Evolutionary conservation across 92 coral and sea anemone genomes (phyloP), one percentile per base, ranked within the genome.

Genomic region (Epizoanthus illoricatus): DNA sequence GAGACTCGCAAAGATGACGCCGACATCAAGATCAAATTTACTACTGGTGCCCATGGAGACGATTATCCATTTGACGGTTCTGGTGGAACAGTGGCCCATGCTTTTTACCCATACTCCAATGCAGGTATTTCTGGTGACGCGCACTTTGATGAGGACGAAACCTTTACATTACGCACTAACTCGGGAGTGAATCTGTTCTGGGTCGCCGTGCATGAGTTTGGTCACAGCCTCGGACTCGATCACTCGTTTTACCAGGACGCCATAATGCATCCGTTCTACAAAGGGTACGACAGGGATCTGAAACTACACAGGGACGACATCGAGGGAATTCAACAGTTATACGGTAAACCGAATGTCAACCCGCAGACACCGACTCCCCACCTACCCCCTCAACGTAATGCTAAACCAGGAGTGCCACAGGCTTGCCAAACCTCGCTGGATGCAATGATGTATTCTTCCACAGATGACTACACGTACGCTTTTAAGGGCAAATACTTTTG

Each of bases 81-180:
- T 12, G 92, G 94, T 0, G 89, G 90, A 16, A 90, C 89, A 2
- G 84, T 92, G 8, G 97, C 97, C 13, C 97, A 92, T 65, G 97
- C 97, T n/a, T 92, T 86, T 66, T 92, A 86, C 24, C 97, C 97
- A 2, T 86, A 88, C 72, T 86, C 84, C 76, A 92, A 92, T 39
- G 93, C 80, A 28, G 36, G 36, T 28, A 28, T 28, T 28, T 28
- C 36, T 28, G 36, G 36, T 28, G 36, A 28, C 36, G 90, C 89
- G 61, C 98, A 95, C 72, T 95, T 95, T 81, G 98, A 95, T 54
- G 98, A 95, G 63, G 92, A 84, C 60, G 98, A 95, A 55, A 69
- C 79, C 1, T 95, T 94, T 80, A 90, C 93, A 3, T 89, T 90
- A 21, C 79, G 67, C 16, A 61, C 69, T 11, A 7, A 54, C 15